Evolutionary conservation across 2,113 vertebrate genomes (phyloP).

Genomic region (Misgurnus mizolepis): DNA sequence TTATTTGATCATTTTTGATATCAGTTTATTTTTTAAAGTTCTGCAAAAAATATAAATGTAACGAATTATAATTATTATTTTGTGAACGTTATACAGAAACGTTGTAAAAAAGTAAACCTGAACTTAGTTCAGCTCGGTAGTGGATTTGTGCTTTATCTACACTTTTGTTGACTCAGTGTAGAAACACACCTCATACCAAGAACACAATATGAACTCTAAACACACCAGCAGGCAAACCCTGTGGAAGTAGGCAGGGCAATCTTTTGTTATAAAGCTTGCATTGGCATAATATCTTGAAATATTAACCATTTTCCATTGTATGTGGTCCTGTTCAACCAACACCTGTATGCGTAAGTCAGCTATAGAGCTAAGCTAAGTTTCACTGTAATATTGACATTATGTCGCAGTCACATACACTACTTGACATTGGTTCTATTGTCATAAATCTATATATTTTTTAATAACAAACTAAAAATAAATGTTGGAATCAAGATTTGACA

Average conservation of each 20-base stretch:
- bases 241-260: neutral
- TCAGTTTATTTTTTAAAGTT: no score
- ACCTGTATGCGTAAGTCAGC: neutral
- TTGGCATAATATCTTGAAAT: neutral
- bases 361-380: neutral
- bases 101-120: no score
- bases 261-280: neutral
- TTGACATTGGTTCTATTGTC: neutral
- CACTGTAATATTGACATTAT: neutral
- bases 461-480: conserved; percentile 24
- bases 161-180: neutral
- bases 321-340: neutral
- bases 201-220: neutral
- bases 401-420: neutral
- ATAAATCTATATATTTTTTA: neutral
- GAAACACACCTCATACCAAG: neutral
- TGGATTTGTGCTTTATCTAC: neutral
- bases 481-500: neutral
- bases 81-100: no score
- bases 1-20: no score
- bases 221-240: neutral
- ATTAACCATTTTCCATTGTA: neutral
- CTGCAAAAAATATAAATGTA: no score
- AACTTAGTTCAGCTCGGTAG: no score
- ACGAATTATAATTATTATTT: no score